Evolutionary conservation across 1,140 invertebrate genomes (phyloP).

Genomic region (Probaryconus sp.): DNA sequence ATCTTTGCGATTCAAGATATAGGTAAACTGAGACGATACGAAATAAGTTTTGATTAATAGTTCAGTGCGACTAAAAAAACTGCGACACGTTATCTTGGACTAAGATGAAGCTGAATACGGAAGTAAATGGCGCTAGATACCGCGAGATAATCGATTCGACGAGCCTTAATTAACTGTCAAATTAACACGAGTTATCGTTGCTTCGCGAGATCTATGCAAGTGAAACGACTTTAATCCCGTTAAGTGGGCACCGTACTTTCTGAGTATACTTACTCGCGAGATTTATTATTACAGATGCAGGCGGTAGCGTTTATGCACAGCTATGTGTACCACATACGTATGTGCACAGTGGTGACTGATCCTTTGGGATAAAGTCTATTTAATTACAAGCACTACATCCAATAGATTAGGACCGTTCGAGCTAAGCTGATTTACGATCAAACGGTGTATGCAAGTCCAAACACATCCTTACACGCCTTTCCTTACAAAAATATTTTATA

Average conservation of each 20-base stretch:
- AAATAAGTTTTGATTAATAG: conserved; percentile 27
- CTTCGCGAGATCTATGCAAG: conserved; percentile 57
- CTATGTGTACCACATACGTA: background rate
- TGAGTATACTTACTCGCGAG: conserved; percentile 40
- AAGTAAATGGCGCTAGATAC: conserved; percentile 58
- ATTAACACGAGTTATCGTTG: conserved; percentile 69
- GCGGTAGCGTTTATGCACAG: conserved; percentile 24
- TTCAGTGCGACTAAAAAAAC: conserved; percentile 29
- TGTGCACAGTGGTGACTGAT: conserved; percentile 2
- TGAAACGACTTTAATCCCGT: conserved; percentile 60
- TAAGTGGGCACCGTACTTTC: conserved; percentile 51
- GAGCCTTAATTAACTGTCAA: conserved; percentile 71
- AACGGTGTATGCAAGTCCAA: background rate
- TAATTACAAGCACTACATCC: conserved; percentile 26
- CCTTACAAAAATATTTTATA: too few relatives aligned
- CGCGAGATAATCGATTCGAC: conserved; percentile 67
- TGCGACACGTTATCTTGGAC: conserved; percentile 27
- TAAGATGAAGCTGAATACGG: conserved; percentile 50
- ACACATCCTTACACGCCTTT: too few relatives aligned
- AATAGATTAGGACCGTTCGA: conserved; percentile 12
- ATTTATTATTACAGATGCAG: conserved; percentile 55
- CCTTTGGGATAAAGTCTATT: conserved; percentile 25
- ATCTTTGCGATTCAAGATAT: too few relatives aligned
- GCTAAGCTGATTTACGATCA: conserved; percentile 3
- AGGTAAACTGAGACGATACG: too few relatives aligned